A percentile compares a stretch with the other conserved stretches of the same genome.
Evolutionary conservation across 1,140 invertebrate species (phyloP).

Genomic region (Macrobrachium nipponense): DNA sequence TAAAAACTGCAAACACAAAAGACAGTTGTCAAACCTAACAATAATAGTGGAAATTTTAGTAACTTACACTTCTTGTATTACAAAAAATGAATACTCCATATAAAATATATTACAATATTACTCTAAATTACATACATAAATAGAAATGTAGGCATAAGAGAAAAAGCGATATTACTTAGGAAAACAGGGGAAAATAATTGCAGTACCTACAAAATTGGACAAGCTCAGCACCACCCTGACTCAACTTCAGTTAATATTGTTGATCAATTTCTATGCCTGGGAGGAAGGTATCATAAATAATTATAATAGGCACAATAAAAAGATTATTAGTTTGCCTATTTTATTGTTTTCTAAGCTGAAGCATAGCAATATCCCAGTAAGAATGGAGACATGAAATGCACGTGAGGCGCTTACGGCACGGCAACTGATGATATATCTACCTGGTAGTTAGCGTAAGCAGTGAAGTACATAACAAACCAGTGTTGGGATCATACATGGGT

Average conservation of each 20-base stretch:
- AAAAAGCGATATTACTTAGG: slow-evolving; percentile 40
- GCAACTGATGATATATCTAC: slow-evolving; percentile 12
- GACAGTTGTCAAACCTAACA: slow-evolving; percentile 38
- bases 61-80: slow-evolving; percentile 57
- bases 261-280: slow-evolving; percentile 27
- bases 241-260: slow-evolving; percentile 15
- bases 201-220: slow-evolving; percentile 23
- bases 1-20: slow-evolving; percentile 25
- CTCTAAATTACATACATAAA: slow-evolving; percentile 50
- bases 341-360: slow-evolving; percentile 42
- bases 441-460: slow-evolving; percentile 42
- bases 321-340: slow-evolving; percentile 22
- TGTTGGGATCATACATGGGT: slow-evolving; percentile 11
- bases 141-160: slow-evolving; percentile 47
- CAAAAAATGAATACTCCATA: slow-evolving; percentile 42
- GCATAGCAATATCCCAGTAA: slow-evolving; percentile 31
- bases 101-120: slow-evolving; percentile 61
- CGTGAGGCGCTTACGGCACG: slow-evolving; percentile 42
- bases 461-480: slow-evolving; percentile 37
- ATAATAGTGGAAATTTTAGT: slow-evolving; percentile 59
- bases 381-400: slow-evolving; percentile 41
- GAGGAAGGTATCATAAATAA: slow-evolving; percentile 11
- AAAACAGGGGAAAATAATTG: slow-evolving; percentile 25
- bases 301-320: too few species aligned
- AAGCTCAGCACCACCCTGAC: slow-evolving; percentile 58